Base-by-base conservation (phyloP, 2,888 invertebrate genomes). In the Megaustenia siamemsis region DNA sequence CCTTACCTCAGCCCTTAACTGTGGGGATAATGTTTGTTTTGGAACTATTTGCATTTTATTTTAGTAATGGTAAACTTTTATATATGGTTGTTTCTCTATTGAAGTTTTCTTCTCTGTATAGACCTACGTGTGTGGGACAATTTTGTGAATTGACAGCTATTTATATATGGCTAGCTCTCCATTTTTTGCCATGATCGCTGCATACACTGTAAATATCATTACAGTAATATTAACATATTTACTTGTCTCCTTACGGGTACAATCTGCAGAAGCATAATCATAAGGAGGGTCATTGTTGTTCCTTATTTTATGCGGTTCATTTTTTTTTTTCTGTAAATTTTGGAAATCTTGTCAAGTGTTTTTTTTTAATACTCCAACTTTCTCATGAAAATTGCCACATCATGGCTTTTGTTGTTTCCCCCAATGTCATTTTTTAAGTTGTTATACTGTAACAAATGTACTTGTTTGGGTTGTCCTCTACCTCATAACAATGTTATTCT, bases 201-300 rank as follows among this genome's bases (percentile, higher is more conserved):
- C 40, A 40, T 10, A 69, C 38, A 40, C 38, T 69, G 69, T 69
- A 69, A 69, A 69, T 69, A 69, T 24, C 69, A 69, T 69, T 63
- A 40, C 10, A 21, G 38, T 15, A 40, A 21, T 40, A 40, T 69
- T 24, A n/a, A 69, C 68, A 40, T 69, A 69, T 40, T 28, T 24
- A 38, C n/a, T 6, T 69, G 69, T 40, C 35, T 69, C 69, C 69
- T 69, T 69, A 69, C 69, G 69, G 69, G 69, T 69, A 69, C 38
- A 69, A 69, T 10, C 40, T 69, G 21, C 69, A 69, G 12, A 69
- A 69, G 69, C 40, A 69, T 69, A 69, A 69, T 63, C 1, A 63
- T 68, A 35, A 35, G 69, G 69, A 69, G 24, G 69, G 40, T 69
- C 69, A 69, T 38, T 5, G 24, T 40, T 69, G 24, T 69, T 21